Evolutionary conservation across 2,888 invertebrate genomes (phyloP), one percentile per base, ranked within the genome.

Genomic region (Oscheius sp.): DNA sequence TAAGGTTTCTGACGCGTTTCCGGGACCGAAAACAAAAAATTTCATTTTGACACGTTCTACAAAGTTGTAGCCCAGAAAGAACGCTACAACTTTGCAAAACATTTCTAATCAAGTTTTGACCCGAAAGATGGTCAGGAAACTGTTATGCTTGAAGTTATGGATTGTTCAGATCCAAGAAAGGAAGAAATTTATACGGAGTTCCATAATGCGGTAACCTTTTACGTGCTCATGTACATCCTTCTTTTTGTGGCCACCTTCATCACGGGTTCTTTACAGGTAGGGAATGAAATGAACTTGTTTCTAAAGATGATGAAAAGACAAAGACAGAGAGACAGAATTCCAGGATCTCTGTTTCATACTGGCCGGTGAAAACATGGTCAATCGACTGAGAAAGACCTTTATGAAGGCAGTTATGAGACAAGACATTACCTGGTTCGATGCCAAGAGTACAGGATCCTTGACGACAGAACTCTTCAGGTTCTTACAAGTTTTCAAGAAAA

Each of bases 341-440:
- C 21, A 63, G 63, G 47, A 48, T 42, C 37, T 47, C 32, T 63
- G 63, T 5, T 63, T 63, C 48, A 21, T 48, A 9, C 11, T 29
- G 13, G 63, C 48, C 29, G 63, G 63, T 21, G 63, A 63, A 63
- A 63, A 63, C n/a, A 21, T 63, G n/a, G 63, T 63, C 29, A 42
- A 63, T 47, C 65, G 66, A 51, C 32, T 81, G 11, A 35, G 79
- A 13, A 74, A 73, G 35, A 78, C 75, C 29, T 81, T 77, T 32
- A 37, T 81, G 21, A 65, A 68, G 10, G 77, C 81, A 4, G 77
- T 81, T 60, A 58, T 81, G 32, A 65, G 76, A 42, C 81, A 81
- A 74, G 79, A 83, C n/a, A 77, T 81, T 2, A 71, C 68, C 21
- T 76, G 78, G 80, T 57, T 79, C 32, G 81, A 81, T 65, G 55